Base-by-base conservation (phyloP, 1,140 invertebrate genomes). In the Pseudomyrmex sp. region DNA sequence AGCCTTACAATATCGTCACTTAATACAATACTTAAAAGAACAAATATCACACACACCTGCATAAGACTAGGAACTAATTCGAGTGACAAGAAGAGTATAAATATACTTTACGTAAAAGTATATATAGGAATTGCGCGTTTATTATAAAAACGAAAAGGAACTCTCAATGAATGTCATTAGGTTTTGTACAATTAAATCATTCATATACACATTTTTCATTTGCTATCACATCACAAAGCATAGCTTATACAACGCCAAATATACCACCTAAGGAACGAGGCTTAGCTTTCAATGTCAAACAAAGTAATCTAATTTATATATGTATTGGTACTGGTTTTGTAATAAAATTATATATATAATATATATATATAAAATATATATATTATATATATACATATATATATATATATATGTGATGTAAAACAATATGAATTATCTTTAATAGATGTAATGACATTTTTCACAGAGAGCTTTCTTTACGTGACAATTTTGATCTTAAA, bases 221-320 rank as follows among this genome's bases (percentile, higher is more conserved):
- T 80, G 48, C 44, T 69, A 61, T 82, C 77, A 65, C 13, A 86
- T 84, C 61, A 79, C 59, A 63, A 20, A 80, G 13, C 48, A 35
- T 35, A 35, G 23, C 44, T 58, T 18, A 56, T 48, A 58, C 35
- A 35, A 35, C 12, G 46, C 18, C 63, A 84, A 82, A 59, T 54
- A 50, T 50, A 82, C 70, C 84, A 85, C 69, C 61, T 4, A 58
- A 35, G 48, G 26, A 58, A 59, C 44, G 72, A 91, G 89, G 88
- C 92, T 91, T 92, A 86, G 91, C 89, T 89, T 89, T 82, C 86
- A 92, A 90, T 46, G 26, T 86, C 82, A 88, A 88, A 79, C 72
- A 82, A 89, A 68, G 15, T 69, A 69, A 85, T 84, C 56, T 80
- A 73, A 72, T 10, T 46, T 15, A 35, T 35, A 35, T 35, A 35